Conservation (phyloP, 2,797 vertebrate genomes). For the Gymnocypris eckloni region DNA sequence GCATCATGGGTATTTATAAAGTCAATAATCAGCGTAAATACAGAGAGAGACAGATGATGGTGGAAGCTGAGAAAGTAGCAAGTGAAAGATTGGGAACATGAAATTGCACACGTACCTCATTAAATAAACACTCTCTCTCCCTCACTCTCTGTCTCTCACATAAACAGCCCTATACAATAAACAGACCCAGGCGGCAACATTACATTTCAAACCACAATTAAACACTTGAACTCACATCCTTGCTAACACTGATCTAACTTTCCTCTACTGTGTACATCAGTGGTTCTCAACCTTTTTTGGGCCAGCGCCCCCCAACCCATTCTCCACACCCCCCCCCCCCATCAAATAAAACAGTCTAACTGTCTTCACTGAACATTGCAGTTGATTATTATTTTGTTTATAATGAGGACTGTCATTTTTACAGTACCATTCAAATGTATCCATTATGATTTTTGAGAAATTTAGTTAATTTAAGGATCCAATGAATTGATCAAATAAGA, state of each 20-base stretch:
- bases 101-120: background rate
- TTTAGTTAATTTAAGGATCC: too few species aligned
- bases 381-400: too few species aligned
- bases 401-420: too few species aligned
- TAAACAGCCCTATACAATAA: slow-evolving; percentile 26
- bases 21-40: background rate
- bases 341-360: too few species aligned
- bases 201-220: background rate
- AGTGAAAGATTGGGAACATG: slow-evolving; percentile 7
- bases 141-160: background rate
- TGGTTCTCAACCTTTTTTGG: background rate
- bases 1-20: too few species aligned
- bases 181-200: background rate
- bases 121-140: slow-evolving; percentile 15
- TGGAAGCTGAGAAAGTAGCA: background rate
- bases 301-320: too few species aligned
- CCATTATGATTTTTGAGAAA: too few species aligned
- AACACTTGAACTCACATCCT: background rate
- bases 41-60: slow-evolving; percentile 8
- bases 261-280: background rate
- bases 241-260: background rate
- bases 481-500: too few species aligned
- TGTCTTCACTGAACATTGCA: too few species aligned
- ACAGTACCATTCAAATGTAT: too few species aligned
- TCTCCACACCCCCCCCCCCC: too few species aligned